A percentile compares a stretch with the other conserved stretches of the same genome.
Conservation (phyloP, 2,888 invertebrate species). For the Poecilobothrus nobilitatus region DNA sequence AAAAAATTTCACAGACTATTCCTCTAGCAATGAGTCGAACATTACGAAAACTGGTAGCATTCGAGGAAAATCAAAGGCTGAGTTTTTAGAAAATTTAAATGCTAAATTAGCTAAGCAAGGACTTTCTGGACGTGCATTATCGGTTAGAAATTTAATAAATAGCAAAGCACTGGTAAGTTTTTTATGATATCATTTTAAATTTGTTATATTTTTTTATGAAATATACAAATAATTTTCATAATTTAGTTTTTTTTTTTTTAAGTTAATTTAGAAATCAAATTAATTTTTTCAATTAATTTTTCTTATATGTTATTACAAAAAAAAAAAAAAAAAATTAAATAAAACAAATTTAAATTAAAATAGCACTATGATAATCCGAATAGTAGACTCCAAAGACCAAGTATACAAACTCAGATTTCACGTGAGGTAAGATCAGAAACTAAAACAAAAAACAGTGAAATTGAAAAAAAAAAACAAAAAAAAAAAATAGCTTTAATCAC, state of each 20-base stretch:
- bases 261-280: background rate
- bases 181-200: background rate
- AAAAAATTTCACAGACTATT: constrained; percentile 32
- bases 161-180: constrained; percentile 57
- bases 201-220: no score
- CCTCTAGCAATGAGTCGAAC: constrained; percentile 38
- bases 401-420: background rate
- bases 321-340: background rate
- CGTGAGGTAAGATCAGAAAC: constrained; percentile 8
- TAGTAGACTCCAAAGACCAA: constrained; percentile 12
- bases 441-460: background rate
- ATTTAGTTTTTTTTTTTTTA: background rate
- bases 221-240: no score
- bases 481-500: background rate
- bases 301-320: no score
- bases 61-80: constrained; percentile 46
- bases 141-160: constrained; percentile 65
- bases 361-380: constrained; percentile 10
- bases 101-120: constrained; percentile 63
- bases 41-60: constrained; percentile 41
- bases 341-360: background rate
- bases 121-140: constrained; percentile 53
- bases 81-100: constrained; percentile 72
- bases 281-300: background rate
- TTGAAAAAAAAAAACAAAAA: background rate